A percentile compares a stretch with the other conserved stretches of the same genome.
These are phyloP conservation scores for Neosilurus mollespiculum DNA, from an alignment of 2,797 vertebrate species.

Conservation along the genomic window DNA sequence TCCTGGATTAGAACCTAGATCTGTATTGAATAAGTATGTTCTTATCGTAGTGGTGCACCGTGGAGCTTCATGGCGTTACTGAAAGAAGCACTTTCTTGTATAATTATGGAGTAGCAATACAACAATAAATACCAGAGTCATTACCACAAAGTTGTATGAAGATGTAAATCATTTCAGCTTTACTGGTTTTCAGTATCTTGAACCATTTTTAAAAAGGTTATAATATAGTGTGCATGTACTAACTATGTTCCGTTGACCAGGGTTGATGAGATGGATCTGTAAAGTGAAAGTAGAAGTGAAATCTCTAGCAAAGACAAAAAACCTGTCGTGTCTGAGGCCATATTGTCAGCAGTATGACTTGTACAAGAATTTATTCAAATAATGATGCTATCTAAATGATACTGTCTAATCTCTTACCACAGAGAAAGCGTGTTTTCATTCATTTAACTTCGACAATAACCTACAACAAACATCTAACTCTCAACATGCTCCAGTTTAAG, in stretches of 20 bases:
- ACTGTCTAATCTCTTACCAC: background rate
- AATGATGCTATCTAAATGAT: too few species aligned
- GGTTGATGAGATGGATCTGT: background rate
- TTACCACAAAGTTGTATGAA: background rate
- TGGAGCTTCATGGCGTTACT: background rate
- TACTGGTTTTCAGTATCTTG: background rate
- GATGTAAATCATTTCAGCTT: slow-evolving; percentile 12
- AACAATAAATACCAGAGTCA: background rate
- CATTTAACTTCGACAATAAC: background rate
- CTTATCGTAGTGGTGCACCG: background rate
- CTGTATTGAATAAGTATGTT: background rate
- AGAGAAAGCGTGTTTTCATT: background rate
- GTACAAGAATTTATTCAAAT: background rate
- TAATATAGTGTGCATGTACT: too few species aligned
- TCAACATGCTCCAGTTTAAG: background rate
- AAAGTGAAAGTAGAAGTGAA: background rate
- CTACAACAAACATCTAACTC: too few species aligned
- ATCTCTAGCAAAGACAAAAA: background rate
- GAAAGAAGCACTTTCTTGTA: slow-evolving; percentile 44
- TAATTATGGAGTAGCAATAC: background rate
- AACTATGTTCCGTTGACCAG: background rate
- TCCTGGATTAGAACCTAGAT: slow-evolving; percentile 11
- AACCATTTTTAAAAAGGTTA: background rate
- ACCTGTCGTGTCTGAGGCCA: background rate
- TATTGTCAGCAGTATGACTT: background rate